Base-by-base conservation (phyloP, 1,140 invertebrate species). In the Zaprionus davidi region DNA sequence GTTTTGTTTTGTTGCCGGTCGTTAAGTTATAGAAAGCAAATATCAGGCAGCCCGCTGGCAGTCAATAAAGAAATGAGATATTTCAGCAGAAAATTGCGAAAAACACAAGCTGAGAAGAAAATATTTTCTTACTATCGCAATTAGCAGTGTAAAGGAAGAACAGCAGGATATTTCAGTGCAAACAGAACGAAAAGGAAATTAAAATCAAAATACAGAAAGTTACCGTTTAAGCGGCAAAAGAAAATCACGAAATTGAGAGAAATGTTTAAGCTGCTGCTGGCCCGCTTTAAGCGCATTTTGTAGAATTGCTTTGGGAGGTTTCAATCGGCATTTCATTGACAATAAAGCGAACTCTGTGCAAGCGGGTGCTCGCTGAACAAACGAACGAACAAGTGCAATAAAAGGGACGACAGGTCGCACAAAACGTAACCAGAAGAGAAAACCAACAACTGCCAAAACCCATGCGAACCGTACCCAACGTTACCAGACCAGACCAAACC, bases 261-360 rank as follows among this genome's bases (percentile, higher is more conserved):
- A 38, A 53, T 36, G 31, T 51, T 59, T 9, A 51, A 65, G 55
- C 28, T 65, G n/a, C 31, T 62, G 56, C 28, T 53, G 9, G 22
- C 13, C 1, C 24, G 36, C 63, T 76, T 62, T 46, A 63, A 63
- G 41, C 38, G 15, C 7, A 53, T 58, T 57, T 22, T 22, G 58
- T 12, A 13, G 41, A 44, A 58, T 58, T 66, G n/a, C 22, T n/a
- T 15, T 46, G 28, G 20, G 63, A 34, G 36, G 56, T 63, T 72
- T 66, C 73, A 34, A 28, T n/a, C 15, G 31, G 67, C 76, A 76
- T 87, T 86, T 79, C 70, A 79, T 63, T 71, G 55, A 74, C 82
- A 74, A 84, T 82, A 86, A 82, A 85, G 79, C 60, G 71, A 71
- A 76, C 76, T 46, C n/a, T 9, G n/a, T 17, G 41, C 41, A 4